phyloP scores from a whole-genome alignment of 2,888 invertebrate species.

The Ariolimax columbianus region DNA sequence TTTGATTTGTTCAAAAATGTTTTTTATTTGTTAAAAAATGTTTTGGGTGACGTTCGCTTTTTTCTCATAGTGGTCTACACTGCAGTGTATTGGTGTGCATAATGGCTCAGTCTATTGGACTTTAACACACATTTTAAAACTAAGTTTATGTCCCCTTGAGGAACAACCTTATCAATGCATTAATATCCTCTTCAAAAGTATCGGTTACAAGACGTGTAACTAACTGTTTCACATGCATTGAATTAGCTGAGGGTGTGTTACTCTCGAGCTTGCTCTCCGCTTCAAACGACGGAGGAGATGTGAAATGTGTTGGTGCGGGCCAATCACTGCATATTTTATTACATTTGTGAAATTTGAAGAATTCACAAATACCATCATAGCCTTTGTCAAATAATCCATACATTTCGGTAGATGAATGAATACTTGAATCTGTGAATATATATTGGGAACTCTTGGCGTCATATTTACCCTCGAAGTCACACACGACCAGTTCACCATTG shows the following conservation, averaged over 20 bases:
- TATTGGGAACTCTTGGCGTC: slow-evolving; percentile 39
- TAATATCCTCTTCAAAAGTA: no score
- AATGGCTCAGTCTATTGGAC: no score
- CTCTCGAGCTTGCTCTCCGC: slow-evolving; percentile 13
- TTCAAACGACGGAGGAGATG: slow-evolving; percentile 51
- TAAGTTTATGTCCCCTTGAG: no score
- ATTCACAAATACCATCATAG: slow-evolving; percentile 63
- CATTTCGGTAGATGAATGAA: slow-evolving; percentile 61
- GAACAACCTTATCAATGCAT: no score
- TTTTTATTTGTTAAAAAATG: no score
- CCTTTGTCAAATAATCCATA: slow-evolving; percentile 63
- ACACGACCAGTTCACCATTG: slow-evolving; percentile 60
- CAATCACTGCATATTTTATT: slow-evolving; percentile 62
- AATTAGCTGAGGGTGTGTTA: slow-evolving; percentile 19
- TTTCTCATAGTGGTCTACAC: no score
- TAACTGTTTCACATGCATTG: no score
- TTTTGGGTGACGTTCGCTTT: no score
- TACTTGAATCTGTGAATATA: slow-evolving; percentile 63
- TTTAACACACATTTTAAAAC: no score
- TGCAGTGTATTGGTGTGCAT: no score
- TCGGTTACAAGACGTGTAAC: no score
- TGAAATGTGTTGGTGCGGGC: slow-evolving; percentile 55
- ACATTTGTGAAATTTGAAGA: slow-evolving; percentile 66
- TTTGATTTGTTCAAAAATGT: no score
- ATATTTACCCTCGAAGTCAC: slow-evolving; percentile 64